Conservation (phyloP, 2,797 vertebrate genomes). For the Anniella stebbinsi region DNA sequence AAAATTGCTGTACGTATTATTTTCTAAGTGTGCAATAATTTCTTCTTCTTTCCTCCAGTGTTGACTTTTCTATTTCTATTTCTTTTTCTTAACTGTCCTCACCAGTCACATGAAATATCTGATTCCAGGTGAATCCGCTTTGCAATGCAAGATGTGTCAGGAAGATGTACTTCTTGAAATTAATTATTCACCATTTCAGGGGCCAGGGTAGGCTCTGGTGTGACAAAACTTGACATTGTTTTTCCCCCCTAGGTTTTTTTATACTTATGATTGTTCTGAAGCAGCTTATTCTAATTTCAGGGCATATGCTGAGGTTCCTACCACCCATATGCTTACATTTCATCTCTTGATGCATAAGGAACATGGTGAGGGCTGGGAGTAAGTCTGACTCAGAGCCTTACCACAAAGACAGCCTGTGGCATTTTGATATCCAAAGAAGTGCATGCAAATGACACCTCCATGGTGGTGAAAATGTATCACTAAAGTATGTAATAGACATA, state of each 20-base stretch:
- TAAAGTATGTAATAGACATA: neutral
- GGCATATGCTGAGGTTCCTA: neutral
- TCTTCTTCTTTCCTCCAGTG: neutral
- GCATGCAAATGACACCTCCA: too few species aligned
- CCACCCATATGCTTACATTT: neutral
- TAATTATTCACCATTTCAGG: conserved; percentile 6
- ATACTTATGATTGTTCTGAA: neutral
- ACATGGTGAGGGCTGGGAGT: neutral
- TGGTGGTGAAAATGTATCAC: too few species aligned
- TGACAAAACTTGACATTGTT: neutral
- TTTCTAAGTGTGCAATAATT: neutral
- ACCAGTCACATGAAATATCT: neutral
- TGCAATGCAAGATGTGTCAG: neutral
- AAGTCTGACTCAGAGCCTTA: too few species aligned
- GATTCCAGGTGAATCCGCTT: neutral
- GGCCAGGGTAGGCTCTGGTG: neutral
- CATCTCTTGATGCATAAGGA: neutral
- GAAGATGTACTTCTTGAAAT: neutral
- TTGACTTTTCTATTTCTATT: too few species aligned
- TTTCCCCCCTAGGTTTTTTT: neutral
- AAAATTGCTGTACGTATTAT: neutral
- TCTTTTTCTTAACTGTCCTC: neutral
- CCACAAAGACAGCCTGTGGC: too few species aligned
- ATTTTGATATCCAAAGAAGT: too few species aligned
- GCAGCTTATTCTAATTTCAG: neutral